Evolutionary conservation across 1,140 invertebrate species (phyloP).

Genomic region (Onthophagus taurus): DNA sequence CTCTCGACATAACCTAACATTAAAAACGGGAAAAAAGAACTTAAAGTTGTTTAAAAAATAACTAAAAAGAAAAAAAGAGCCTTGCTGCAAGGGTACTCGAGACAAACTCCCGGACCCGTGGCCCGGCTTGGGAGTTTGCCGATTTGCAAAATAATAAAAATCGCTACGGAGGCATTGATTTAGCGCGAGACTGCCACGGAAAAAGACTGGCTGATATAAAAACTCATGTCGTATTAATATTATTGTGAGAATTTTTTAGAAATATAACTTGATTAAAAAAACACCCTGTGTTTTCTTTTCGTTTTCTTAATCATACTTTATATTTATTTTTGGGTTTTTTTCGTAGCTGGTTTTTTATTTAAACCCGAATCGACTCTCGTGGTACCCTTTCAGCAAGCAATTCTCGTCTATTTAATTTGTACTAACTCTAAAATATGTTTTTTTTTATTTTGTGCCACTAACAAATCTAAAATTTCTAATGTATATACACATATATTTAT

Average conservation of each 20-base stretch:
- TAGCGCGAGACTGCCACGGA: constrained; percentile 21
- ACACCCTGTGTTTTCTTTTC: constrained; percentile 20
- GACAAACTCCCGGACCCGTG: constrained; percentile 12
- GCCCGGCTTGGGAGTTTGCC: constrained; percentile 28
- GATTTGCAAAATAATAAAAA: too few species aligned
- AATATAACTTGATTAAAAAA: constrained; percentile 35
- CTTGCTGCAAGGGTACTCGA: constrained; percentile 33
- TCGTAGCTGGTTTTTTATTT: constrained; percentile 15
- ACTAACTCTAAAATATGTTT: too few species aligned
- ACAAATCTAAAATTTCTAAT: too few species aligned
- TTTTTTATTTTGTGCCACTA: too few species aligned
- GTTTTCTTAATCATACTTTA: constrained; percentile 27
- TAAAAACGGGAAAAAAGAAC: too few species aligned
- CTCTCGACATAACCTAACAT: not conserved
- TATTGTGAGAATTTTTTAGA: constrained; percentile 36
- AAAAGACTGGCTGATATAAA: constrained; percentile 33
- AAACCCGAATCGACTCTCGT: constrained; percentile 15
- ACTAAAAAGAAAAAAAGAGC: constrained; percentile 16
- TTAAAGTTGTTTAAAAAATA: too few species aligned
- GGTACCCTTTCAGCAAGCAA: constrained; percentile 29
- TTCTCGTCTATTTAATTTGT: too few species aligned
- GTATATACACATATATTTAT: too few species aligned
- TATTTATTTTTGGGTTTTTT: too few species aligned
- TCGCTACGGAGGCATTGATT: constrained; percentile 16
- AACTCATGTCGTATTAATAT: constrained; percentile 32